Conservation (phyloP, 2,888 invertebrate species). For the Onthophagus sagittarius region DNA sequence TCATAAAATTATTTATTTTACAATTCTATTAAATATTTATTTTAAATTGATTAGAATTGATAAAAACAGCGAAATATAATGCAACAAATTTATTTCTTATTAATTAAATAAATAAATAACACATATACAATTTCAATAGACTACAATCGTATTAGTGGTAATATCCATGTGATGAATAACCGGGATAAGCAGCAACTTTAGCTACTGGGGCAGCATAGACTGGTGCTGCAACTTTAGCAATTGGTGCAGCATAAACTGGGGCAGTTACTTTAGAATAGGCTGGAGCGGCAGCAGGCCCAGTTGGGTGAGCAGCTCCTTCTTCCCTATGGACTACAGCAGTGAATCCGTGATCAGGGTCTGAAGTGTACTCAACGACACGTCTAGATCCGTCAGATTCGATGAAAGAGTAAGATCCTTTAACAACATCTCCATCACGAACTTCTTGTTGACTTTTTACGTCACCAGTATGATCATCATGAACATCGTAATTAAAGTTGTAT, state of each 20-base stretch:
- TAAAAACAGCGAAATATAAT: not conserved
- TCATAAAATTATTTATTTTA: too few relatives aligned
- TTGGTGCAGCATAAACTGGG: conserved; percentile 22
- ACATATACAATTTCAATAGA: not conserved
- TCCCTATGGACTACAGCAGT: conserved; percentile 56
- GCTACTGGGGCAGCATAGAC: conserved; percentile 36
- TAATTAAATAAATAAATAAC: not conserved
- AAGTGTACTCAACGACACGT: conserved; percentile 55
- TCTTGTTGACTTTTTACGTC: conserved; percentile 56
- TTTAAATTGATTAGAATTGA: too few relatives aligned
- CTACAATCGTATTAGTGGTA: not conserved
- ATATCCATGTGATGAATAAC: not conserved
- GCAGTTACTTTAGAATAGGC: conserved; percentile 29
- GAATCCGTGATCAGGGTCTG: conserved; percentile 57
- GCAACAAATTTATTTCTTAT: not conserved
- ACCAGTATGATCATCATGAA: conserved; percentile 54
- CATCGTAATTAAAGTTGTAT: conserved; percentile 55
- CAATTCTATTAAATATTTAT: too few relatives aligned
- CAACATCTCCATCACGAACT: conserved; percentile 54
- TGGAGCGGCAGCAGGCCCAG: conserved; percentile 45
- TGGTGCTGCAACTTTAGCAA: conserved; percentile 31
- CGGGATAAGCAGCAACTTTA: conserved; percentile 36
- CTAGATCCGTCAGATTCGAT: conserved; percentile 56
- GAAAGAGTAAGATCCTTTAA: conserved; percentile 54
- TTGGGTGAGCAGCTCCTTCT: conserved; percentile 41